These are phyloP conservation scores for Lepetodrilus schrolli DNA, from an alignment of 2,888 invertebrate species.

Conservation along the genomic window DNA sequence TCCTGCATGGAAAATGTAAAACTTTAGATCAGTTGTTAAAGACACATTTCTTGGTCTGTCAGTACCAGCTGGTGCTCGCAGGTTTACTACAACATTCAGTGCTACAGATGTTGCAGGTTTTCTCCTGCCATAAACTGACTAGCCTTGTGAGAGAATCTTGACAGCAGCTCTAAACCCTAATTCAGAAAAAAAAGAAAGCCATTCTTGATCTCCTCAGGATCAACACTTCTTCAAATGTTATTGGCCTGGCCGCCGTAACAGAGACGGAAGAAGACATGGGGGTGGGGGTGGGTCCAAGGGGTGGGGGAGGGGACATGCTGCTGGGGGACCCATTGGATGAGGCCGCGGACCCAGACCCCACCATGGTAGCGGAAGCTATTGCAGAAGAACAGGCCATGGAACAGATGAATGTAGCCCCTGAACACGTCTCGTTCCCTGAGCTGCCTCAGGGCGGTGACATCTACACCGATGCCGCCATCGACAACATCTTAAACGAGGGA, in stretches of 20 bases:
- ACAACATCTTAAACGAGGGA: slow-evolving; percentile 56
- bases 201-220: no score
- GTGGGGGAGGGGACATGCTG: not conserved
- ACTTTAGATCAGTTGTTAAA: no score
- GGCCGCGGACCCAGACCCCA: not conserved
- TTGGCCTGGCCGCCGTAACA: not conserved
- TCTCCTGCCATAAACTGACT: no score
- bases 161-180: no score
- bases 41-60: no score
- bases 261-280: not conserved
- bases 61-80: no score
- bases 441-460: slow-evolving; percentile 45
- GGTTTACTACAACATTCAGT: no score
- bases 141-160: no score
- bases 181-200: no score
- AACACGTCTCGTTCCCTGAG: not conserved
- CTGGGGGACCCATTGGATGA: not conserved
- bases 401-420: not conserved
- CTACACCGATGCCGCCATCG: slow-evolving; percentile 52
- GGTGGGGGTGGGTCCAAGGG: not conserved
- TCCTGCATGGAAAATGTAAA: no score
- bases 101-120: no score
- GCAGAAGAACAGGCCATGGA: slow-evolving; percentile 18
- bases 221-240: no score
- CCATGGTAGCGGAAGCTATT: not conserved